Evolutionary conservation across 2,113 vertebrate genomes (phyloP), one percentile per base, ranked within the genome.

Genomic region (Crotalus tigris): DNA sequence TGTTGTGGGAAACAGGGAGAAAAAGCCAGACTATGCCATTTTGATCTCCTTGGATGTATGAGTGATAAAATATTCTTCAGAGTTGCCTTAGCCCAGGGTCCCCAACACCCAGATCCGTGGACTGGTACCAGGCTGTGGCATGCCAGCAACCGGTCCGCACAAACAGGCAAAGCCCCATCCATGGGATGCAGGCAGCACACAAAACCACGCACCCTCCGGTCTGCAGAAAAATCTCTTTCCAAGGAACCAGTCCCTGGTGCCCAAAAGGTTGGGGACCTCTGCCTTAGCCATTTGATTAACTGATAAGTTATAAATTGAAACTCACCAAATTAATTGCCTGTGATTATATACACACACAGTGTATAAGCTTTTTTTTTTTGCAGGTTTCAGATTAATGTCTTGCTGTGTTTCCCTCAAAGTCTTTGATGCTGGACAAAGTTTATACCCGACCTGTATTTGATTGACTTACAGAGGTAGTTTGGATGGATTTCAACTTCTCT

Each of bases 381-480:
- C 69, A 75, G n/a, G 5, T 19, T 75, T 33, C 15, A 8, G n/a
- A 39, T 75, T 75, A 75, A 75, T 3, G n/a, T 19, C n/a, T 54
- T 94, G 4, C 55, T 90, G 23, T 0, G 0, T 88, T 93, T 89
- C 75, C 33, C 33, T 55, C 94, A 55, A 92, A 15, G 55, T 15
- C 57, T 1, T 10, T 39, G 88, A 54, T 85, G 89, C 12, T 8
- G 92, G 57, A 59, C 55, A 53, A 51, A 75, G 3, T 29, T 53
- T 4, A 85, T 26, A 44, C 44, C 15, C 6, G 17, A 17, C 29
- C 64, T 58, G 39, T 21, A 1, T 93, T 64, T 92, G 51, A 88
- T 29, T 64, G 57, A 87, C 85, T 58, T 94, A 13, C 15, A 75
- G 33, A 69, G 51, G 8, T 23, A 44, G 75, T 87, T 95, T 92